These are phyloP conservation scores for Drosophila melanica DNA, from an alignment of 1,140 invertebrate species.

Conservation along the genomic window DNA sequence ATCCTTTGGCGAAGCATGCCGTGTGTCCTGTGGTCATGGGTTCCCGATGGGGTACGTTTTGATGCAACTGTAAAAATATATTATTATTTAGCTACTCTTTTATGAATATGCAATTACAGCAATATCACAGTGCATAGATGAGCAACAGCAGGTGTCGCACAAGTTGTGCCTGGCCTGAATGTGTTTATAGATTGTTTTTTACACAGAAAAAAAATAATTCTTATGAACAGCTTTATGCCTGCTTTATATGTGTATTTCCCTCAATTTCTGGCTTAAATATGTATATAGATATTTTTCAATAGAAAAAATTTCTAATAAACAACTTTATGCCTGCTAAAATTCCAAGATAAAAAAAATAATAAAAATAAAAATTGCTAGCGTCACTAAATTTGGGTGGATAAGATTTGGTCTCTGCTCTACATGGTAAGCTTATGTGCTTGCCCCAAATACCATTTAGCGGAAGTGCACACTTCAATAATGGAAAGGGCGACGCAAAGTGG, in stretches of 20 bases:
- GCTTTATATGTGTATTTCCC: too few relatives aligned
- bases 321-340: neutral
- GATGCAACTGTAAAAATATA: neutral
- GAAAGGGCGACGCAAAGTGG: constrained; percentile 52
- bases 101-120: constrained; percentile 24
- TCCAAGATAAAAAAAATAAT: too few relatives aligned
- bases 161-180: constrained; percentile 46
- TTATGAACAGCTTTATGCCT: constrained; percentile 52
- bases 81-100: neutral
- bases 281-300: neutral
- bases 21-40: constrained; percentile 53
- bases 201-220: constrained; percentile 12
- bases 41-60: constrained; percentile 50
- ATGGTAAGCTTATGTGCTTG: constrained; percentile 69
- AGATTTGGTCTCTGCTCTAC: constrained; percentile 17
- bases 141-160: constrained; percentile 17
- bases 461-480: constrained; percentile 76
- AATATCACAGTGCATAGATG: constrained; percentile 49
- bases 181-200: constrained; percentile 1
- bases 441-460: constrained; percentile 77
- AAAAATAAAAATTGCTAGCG: constrained; percentile 76
- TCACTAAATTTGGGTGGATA: constrained; percentile 54
- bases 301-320: constrained; percentile 54
- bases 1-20: constrained; percentile 33
- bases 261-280: constrained; percentile 34